Evolutionary conservation across 2,797 vertebrate genomes (phyloP).

Genomic region (Cichlasoma orientale): DNA sequence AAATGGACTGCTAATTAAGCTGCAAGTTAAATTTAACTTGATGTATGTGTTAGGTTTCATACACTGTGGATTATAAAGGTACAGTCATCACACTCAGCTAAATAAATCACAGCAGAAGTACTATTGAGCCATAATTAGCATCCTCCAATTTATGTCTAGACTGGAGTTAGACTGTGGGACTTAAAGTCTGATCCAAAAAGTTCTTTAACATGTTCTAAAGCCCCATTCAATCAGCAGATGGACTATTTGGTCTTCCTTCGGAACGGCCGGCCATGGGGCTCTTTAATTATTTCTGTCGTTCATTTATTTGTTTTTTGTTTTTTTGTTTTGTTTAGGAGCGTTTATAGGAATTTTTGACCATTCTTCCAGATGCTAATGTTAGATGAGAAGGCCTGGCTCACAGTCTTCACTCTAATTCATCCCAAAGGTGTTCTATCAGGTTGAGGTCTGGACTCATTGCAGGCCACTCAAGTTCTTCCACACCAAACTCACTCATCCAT

Average conservation of each 20-base stretch:
- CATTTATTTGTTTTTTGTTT: neutral
- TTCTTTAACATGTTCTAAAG: neutral
- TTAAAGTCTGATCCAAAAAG: neutral
- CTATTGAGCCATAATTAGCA: neutral
- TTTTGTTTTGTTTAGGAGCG: neutral
- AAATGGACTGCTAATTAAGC: slow-evolving; percentile 46
- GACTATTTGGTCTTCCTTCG: neutral
- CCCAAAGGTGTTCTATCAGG: no score
- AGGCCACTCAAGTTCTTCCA: no score
- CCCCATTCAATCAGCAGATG: neutral
- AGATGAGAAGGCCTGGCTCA: no score
- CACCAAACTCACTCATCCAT: no score
- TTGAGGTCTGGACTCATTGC: no score
- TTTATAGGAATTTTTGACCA: no score
- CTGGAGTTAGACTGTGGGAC: neutral
- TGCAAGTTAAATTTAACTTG: slow-evolving; percentile 29
- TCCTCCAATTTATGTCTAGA: neutral
- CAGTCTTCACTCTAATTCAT: no score
- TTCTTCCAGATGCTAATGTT: no score
- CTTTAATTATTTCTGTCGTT: neutral
- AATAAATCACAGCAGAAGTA: neutral
- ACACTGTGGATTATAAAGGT: neutral
- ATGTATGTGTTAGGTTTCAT: slow-evolving; percentile 17
- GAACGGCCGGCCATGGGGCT: neutral
- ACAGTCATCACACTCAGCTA: neutral